Conservation (phyloP, 1,140 invertebrate species). For the Aphelenchoides fujianensis region DNA sequence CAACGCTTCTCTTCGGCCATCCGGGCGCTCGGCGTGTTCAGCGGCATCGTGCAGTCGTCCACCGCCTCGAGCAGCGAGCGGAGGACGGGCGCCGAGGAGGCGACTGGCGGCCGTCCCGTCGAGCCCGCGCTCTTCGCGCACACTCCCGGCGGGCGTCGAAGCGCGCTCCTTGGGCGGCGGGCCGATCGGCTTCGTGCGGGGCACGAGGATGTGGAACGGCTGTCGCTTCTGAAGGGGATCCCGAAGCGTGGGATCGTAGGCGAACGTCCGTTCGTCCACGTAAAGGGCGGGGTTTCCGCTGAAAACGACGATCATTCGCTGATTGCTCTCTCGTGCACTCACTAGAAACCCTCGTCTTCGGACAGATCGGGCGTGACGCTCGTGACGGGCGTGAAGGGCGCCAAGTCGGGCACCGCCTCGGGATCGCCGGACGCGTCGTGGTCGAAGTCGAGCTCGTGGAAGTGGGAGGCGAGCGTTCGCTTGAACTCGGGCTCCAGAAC, state of each 20-base stretch:
- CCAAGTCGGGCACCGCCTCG: background rate
- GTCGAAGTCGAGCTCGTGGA: background rate
- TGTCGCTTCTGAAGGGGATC: background rate
- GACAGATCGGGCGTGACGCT: constrained; percentile 12
- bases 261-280: background rate
- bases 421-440: background rate
- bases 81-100: too few species aligned
- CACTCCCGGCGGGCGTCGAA: background rate
- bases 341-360: background rate
- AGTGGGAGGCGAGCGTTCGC: background rate
- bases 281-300: too few species aligned
- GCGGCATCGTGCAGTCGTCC: background rate
- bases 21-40: background rate
- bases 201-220: background rate
- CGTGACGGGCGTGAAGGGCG: constrained; percentile 14
- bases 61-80: background rate
- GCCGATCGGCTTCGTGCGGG: background rate
- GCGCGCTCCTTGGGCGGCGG: background rate
- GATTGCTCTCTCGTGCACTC: too few species aligned
- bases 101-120: too few species aligned
- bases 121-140: too few species aligned
- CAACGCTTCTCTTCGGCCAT: background rate
- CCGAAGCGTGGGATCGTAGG: background rate
- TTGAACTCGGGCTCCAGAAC: constrained; percentile 2
- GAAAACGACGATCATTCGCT: too few species aligned